These are phyloP conservation scores for Atta colombica DNA, from an alignment of 1,140 invertebrate species.

Conservation along the genomic window DNA sequence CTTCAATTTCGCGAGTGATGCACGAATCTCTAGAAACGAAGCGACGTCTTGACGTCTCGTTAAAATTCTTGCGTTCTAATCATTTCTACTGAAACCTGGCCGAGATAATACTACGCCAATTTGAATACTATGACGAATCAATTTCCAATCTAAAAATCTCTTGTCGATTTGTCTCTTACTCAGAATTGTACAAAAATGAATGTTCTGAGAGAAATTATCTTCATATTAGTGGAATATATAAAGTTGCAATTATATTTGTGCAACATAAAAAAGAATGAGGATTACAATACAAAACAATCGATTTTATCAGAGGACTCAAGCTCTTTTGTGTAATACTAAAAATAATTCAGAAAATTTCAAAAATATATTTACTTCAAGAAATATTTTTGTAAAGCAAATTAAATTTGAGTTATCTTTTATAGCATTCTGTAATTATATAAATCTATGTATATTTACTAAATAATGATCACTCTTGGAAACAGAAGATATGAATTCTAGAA, in stretches of 20 bases:
- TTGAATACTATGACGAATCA: conserved; percentile 50
- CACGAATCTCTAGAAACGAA: conserved; percentile 19
- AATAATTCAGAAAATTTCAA: not conserved
- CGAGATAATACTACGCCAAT: conserved; percentile 40
- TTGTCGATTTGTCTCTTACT: not conserved
- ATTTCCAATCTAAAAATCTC: conserved; percentile 36
- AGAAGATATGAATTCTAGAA: not conserved
- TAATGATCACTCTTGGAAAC: not conserved
- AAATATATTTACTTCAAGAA: not conserved
- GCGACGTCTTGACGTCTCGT: conserved; percentile 37
- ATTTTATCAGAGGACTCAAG: not conserved
- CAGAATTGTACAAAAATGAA: not conserved
- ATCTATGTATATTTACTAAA: not conserved
- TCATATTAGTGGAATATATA: not conserved
- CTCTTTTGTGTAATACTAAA: not conserved
- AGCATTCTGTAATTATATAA: not conserved
- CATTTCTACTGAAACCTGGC: conserved; percentile 22
- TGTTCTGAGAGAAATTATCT: not conserved
- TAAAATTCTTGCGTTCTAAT: conserved; percentile 44
- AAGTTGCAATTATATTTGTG: not conserved
- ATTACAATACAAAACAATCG: not conserved
- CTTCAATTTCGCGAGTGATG: conserved; percentile 23
- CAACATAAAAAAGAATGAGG: not conserved
- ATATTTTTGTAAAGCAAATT: not conserved
- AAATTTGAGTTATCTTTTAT: not conserved